Base-by-base conservation (phyloP, 2,797 vertebrate species). In the Melopsittacus undulatus region DNA sequence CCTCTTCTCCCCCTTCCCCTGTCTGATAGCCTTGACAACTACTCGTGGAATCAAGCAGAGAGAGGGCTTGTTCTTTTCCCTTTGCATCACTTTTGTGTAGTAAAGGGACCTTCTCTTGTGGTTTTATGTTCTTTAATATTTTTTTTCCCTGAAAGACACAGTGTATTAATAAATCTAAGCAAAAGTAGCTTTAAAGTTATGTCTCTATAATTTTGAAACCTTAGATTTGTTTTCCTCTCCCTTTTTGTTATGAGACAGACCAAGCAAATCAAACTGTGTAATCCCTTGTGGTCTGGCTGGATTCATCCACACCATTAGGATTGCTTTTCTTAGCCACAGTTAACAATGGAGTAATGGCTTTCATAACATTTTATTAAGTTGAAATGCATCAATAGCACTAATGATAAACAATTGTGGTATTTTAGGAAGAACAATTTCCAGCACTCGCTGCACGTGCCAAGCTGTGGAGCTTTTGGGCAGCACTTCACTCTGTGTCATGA, bases 311-410 rank as follows among this genome's bases (percentile, higher is more conserved):
- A 11, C 95, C 83, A 90, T 95, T 95, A 95, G 77, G 61, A 91
- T 21, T 94, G 87, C 91, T 94, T 96, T 96, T 92, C 90, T 92
- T 77, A 95, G 94, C 91, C 86, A 82, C 85, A 90, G 77, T 94
- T 96, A 96, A 94, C 83, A 94, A 68, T 49, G 38, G 85, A 57
- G 7, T 82, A 87, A 94, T 89, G 77, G 92, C 80, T 90, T 89
- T 94, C 73, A 91, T 45, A 92, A 92, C 84, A 78, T 95, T 96
- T 95, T 96, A 96, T 94, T 96, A 96, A 92, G 83, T 87, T 95
- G 48, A 94, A 96, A 90, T 70, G 72, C 80, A 95, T 94, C 80
- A 90, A 56, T 84, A 86, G 56, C 75, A 64, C 46, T 89, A 91
- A 91, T 79, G 77, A 94, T 69, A 95, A 95, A 91, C 68, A 93